phyloP scores from a whole-genome alignment of 2,797 vertebrate genomes.

The Eulemur coronatus region DNA sequence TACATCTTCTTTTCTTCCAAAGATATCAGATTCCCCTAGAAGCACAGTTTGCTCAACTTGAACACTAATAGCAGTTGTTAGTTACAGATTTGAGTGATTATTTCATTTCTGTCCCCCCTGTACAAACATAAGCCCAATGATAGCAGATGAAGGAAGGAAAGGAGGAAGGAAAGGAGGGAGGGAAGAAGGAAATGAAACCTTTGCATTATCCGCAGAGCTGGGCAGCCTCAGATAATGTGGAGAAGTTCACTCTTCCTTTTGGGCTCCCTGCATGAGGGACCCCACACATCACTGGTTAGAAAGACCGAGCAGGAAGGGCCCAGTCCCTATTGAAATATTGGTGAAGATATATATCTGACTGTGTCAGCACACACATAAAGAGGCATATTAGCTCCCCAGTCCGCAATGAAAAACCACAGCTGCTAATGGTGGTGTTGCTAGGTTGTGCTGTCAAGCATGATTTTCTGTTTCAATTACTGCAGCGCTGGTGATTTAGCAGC shows the following conservation, averaged over 20 bases:
- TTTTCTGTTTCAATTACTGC: conserved; percentile 66
- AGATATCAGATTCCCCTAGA: neutral
- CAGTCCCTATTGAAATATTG: neutral
- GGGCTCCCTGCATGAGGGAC: neutral
- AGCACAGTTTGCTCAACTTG: neutral
- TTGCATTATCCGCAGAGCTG: neutral
- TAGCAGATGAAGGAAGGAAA: neutral
- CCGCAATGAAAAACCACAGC: neutral
- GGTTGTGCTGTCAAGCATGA: conserved; percentile 17
- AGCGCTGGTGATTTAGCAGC: conserved; percentile 3
- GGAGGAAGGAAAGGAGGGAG: neutral
- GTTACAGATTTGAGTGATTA: neutral
- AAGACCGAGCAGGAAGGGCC: neutral
- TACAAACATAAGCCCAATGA: neutral
- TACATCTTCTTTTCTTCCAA: neutral
- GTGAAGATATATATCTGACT: conserved; percentile 33
- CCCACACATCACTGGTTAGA: neutral
- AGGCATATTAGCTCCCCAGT: conserved; percentile 16
- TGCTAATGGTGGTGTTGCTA: conserved; percentile 51
- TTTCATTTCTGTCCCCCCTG: neutral
- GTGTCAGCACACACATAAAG: neutral
- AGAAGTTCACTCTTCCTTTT: neutral
- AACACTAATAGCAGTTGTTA: neutral
- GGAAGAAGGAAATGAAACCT: neutral
- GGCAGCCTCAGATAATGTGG: neutral